Conservation (phyloP, 2,797 vertebrate genomes). For the Alauda arvensis region DNA sequence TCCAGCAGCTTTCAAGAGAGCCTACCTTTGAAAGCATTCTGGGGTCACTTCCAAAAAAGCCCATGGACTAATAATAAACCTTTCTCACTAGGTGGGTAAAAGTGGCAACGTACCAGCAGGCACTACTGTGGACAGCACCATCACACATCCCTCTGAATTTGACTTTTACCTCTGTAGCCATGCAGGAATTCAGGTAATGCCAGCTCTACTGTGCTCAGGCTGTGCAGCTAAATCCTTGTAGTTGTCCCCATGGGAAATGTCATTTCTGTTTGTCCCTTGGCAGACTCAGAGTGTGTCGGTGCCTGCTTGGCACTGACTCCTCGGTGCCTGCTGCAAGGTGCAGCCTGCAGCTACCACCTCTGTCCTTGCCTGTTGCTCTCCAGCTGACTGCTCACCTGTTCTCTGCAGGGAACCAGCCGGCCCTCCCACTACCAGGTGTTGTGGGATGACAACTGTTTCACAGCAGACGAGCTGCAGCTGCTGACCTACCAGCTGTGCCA, state of each 20-base stretch:
- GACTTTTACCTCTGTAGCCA: conserved; percentile 99
- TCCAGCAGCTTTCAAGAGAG: not conserved
- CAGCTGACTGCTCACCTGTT: not conserved
- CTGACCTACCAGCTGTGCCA: conserved; percentile 98
- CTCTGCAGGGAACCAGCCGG: conserved; percentile 92
- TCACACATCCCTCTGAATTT: conserved; percentile 98
- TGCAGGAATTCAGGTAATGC: conserved; percentile 94
- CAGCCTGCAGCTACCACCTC: not conserved
- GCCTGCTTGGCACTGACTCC: not conserved
- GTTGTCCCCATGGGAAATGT: not conserved
- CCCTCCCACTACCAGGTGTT: conserved; percentile 98
- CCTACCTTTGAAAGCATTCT: conserved; percentile 2
- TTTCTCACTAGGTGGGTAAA: conserved; percentile 88
- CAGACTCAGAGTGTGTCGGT: not conserved
- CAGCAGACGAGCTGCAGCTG: conserved; percentile 94
- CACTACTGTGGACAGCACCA: conserved; percentile 97
- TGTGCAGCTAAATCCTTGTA: not conserved
- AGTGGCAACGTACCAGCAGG: conserved; percentile 97
- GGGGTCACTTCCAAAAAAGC: not conserved
- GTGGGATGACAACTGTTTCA: conserved; percentile 99
- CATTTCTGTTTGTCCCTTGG: not conserved
- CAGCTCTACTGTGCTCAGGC: conserved; percentile 3
- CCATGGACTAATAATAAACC: conserved; percentile 19
- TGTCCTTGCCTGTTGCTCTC: not conserved
- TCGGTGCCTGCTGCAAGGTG: not conserved